Evolutionary conservation across 2,113 vertebrate species (phyloP), one percentile per base, ranked within the genome.

Genomic region (Lagenorhynchus albirostris): DNA sequence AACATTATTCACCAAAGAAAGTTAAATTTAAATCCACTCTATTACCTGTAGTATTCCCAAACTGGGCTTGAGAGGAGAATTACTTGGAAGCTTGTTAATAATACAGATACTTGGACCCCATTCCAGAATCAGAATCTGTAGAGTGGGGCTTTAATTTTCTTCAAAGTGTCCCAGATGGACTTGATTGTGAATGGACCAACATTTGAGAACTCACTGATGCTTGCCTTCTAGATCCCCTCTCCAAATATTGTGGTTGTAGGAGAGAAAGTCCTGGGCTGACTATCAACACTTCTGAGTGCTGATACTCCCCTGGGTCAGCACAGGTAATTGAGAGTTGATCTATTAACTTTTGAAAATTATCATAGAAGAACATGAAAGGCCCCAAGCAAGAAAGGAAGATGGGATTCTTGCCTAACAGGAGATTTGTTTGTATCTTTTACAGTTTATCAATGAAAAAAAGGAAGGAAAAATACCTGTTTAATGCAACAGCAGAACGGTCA

Each of bases 261-360:
- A 76, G 12, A 83, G 31, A 86, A 89, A 70, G 20, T n/a, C 9
- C 50, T 90, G 53, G n/a, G 18, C 21, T 93, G 41, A 81, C 60
- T 60, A 74, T 70, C 17, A 92, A 50, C 6, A 14, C 50, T 87
- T 76, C 23, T n/a, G 21, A 58, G 13, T 79, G 36, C 23, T 90
- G 18, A 88, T 47, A 91, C 5, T 90, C 20, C 65, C 26, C 5
- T 92, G 77, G 38, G n/a, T 63, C 70, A 82, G 36, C 44, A 82
- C 17, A 96, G 67, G 95, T 68, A 86, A 95, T 70, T 95, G 55
- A 96, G 38, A 92, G 25, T 60, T 70, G 79, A 94, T 93, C 76
- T 70, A 87, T 92, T 92, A 74, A 92, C 82, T 92, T 92, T 84
- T 67, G 13, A 36, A 96, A 92, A 92, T 87, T 88, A 88, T 44